Percentiles rank a stretch among this genome's conserved stretches.
Conservation (phyloP, 2,888 invertebrate genomes). For the Eretmocerus hayati region DNA sequence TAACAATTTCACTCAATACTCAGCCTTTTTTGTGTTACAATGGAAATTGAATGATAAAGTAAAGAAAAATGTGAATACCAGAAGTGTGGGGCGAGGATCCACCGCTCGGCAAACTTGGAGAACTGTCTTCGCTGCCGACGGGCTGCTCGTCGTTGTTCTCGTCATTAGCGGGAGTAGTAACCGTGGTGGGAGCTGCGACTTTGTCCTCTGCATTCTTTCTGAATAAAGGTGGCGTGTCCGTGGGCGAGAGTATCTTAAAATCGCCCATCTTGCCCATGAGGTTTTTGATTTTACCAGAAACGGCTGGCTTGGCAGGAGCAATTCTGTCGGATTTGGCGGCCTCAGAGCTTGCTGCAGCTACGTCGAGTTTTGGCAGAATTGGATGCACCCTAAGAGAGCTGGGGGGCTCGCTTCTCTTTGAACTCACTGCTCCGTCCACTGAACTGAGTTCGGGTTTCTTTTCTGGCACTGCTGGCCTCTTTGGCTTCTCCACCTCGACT, state of each 20-base stretch:
- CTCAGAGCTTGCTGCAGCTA: neutral
- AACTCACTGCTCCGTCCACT: slow-evolving; percentile 19
- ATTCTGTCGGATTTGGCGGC: too few species aligned
- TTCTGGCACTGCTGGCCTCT: slow-evolving; percentile 1
- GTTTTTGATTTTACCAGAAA: slow-evolving; percentile 41
- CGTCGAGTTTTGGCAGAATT: slow-evolving; percentile 6
- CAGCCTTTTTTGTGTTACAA: too few species aligned
- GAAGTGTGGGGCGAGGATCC: slow-evolving; percentile 28
- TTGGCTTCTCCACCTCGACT: slow-evolving; percentile 14
- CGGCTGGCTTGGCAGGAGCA: slow-evolving; percentile 28
- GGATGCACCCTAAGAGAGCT: slow-evolving; percentile 34
- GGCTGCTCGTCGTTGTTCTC: slow-evolving; percentile 24
- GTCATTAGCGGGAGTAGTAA: slow-evolving; percentile 5
- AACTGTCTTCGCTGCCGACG: slow-evolving; percentile 37
- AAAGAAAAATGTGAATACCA: slow-evolving; percentile 9
- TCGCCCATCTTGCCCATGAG: slow-evolving; percentile 41
- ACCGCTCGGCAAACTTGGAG: slow-evolving; percentile 31
- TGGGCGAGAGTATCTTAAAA: slow-evolving; percentile 41
- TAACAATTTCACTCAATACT: neutral
- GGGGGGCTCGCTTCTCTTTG: slow-evolving; percentile 36
- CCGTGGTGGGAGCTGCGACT: slow-evolving; percentile 22
- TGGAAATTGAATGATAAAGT: neutral
- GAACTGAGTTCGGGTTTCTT: slow-evolving; percentile 12
- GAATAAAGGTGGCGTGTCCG: slow-evolving; percentile 35
- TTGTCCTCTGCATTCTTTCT: slow-evolving; percentile 32